These are phyloP conservation scores for Neotoma lepida DNA, from an alignment of 2,113 vertebrate genomes.

Conservation along the genomic window DNA sequence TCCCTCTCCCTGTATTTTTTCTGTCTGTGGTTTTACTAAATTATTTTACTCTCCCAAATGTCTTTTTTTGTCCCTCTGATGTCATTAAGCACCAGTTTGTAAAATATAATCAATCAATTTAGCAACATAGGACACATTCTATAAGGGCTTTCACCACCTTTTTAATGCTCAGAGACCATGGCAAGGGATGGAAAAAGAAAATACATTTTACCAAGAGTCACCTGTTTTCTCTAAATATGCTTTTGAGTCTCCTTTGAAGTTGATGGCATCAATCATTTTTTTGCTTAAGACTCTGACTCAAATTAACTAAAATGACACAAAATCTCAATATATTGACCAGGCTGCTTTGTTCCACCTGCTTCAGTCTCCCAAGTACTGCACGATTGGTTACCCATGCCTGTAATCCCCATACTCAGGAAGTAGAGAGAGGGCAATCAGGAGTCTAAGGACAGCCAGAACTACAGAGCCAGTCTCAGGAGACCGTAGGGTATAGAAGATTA, in stretches of 20 bases:
- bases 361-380: background rate
- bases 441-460: background rate
- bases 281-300: too few species aligned
- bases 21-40: background rate
- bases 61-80: background rate
- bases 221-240: background rate
- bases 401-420: background rate
- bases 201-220: background rate
- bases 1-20: background rate
- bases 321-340: background rate
- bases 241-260: background rate
- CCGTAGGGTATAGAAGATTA: background rate
- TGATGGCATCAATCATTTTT: background rate
- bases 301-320: too few species aligned
- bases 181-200: background rate
- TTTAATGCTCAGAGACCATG: background rate
- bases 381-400: background rate
- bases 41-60: background rate
- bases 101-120: background rate
- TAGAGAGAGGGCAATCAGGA: background rate
- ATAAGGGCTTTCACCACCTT: background rate
- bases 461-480: background rate
- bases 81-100: background rate
- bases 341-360: background rate
- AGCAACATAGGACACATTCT: background rate